Evolutionary conservation across 2,888 invertebrate genomes (phyloP), one percentile per base, ranked within the genome.

Genomic region (Drosophila colorata): DNA sequence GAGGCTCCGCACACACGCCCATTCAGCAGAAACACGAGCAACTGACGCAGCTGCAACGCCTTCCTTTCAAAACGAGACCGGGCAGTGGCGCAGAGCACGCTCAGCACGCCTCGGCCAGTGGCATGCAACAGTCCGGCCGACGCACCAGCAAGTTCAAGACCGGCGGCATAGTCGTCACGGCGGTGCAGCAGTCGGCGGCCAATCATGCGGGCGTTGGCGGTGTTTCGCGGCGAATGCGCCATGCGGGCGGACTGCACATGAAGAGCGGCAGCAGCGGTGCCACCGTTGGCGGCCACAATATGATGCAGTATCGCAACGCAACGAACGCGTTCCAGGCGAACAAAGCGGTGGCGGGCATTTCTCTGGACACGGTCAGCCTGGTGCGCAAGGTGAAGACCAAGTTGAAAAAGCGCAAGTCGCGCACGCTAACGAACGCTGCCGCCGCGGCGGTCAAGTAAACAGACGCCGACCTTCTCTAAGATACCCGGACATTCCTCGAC

Each of bases 91-190:
- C 47, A 13, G 49, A 60, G 7, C 25, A 41, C 40, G 37, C 38
- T 6, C 35, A 38, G 14, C 48, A 35, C 11, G 48, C 35, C 7
- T 49, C 67, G 0, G 69, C 58, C n/a, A 49, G 74, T 23, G 67
- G 61, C 6, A 31, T 57, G 14, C 57, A 64, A 38, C 44, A 58
- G 6, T 9, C 43, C 4, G 47, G 56, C 56, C 18, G 63, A 58
- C 11, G 20, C 57, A 18, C 81, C 4, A 74, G 68, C 61, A 93
- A 93, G 69, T 95, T 95, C 80, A 94, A 94, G 81, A 94, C 94
- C 76, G 92, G 94, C 64, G 94, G 94, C 18, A 92, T 94, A 69
- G 94, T 95, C 0, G 94, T 94, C 28, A 94, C 94, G 11, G 94
- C 94, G 2, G 87, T 89, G 6, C 91, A 91, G 23, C 76, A 82